Conservation (phyloP, 2,888 invertebrate genomes). For the Campopleginae sp. region DNA sequence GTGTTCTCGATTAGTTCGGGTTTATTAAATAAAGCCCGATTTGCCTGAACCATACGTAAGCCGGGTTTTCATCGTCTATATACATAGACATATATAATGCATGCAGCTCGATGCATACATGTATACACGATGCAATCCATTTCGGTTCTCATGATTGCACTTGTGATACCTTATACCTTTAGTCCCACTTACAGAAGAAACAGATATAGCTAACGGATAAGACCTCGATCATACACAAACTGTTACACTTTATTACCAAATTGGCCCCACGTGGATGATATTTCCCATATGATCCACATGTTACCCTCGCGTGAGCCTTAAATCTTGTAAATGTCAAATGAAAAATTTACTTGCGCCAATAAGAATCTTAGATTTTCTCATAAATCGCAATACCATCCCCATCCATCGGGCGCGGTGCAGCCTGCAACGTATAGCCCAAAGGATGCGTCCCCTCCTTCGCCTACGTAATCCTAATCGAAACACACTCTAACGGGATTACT, state of each 20-base stretch:
- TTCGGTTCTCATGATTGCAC: conserved; percentile 48
- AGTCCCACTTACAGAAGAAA: conserved; percentile 1
- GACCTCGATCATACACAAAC: conserved; percentile 21
- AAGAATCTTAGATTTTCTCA: background rate
- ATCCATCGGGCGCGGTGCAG: background rate
- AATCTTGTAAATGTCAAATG: background rate
- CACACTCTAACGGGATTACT: too few species aligned
- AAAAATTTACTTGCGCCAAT: background rate
- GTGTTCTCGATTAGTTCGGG: conserved; percentile 68
- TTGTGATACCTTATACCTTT: conserved; percentile 43
- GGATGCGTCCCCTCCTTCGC: background rate
- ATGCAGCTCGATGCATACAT: background rate
- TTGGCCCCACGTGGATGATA: conserved; percentile 28
- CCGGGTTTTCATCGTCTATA: conserved; percentile 5
- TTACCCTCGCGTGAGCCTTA: background rate
- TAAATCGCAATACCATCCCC: background rate
- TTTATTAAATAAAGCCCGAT: conserved; percentile 75
- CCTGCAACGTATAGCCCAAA: background rate
- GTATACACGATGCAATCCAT: background rate
- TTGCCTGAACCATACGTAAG: conserved; percentile 60
- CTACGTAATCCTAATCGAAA: background rate
- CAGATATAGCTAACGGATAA: conserved; percentile 3
- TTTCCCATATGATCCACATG: background rate
- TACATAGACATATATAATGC: background rate
- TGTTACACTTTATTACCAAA: conserved; percentile 23